Conservation (phyloP, 1,140 invertebrate genomes). For the Chlorops oryzae region DNA sequence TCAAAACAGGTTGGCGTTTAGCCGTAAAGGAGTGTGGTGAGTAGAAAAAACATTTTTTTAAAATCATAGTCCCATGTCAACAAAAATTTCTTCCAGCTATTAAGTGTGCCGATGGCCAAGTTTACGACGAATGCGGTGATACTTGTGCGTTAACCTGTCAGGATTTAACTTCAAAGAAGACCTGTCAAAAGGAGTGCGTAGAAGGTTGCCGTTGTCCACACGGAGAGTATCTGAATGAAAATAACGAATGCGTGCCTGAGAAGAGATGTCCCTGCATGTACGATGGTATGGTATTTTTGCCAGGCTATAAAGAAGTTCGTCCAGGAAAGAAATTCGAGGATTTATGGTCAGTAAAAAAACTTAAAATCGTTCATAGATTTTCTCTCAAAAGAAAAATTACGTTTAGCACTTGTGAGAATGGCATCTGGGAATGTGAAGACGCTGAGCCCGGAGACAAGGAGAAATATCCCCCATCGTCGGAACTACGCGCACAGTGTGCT, state of each 20-base stretch:
- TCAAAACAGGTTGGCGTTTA: slow-evolving; percentile 69
- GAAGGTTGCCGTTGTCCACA: slow-evolving; percentile 83
- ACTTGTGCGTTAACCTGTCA: slow-evolving; percentile 66
- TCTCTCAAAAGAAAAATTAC: neutral
- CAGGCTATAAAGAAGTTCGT: slow-evolving; percentile 68
- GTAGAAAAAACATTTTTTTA: slow-evolving; percentile 12
- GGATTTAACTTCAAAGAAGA: slow-evolving; percentile 51
- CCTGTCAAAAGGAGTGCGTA: slow-evolving; percentile 56
- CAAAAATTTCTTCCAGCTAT: slow-evolving; percentile 50
- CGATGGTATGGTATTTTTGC: slow-evolving; percentile 63
- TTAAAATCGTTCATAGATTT: slow-evolving; percentile 7
- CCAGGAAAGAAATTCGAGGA: slow-evolving; percentile 59
- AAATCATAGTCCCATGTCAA: neutral
- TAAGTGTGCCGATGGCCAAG: slow-evolving; percentile 69
- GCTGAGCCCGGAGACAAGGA: slow-evolving; percentile 59
- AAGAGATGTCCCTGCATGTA: slow-evolving; percentile 70
- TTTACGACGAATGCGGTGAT: slow-evolving; percentile 72
- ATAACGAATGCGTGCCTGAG: slow-evolving; percentile 69
- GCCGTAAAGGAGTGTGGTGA: slow-evolving; percentile 70
- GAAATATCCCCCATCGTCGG: slow-evolving; percentile 56
- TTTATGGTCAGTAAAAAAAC: slow-evolving; percentile 56
- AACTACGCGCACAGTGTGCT: slow-evolving; percentile 57
- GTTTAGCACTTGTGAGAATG: slow-evolving; percentile 66
- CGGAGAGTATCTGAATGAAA: slow-evolving; percentile 64
- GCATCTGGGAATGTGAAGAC: slow-evolving; percentile 64